Evolutionary conservation across 2,888 invertebrate genomes (phyloP).

Genomic region (Schizotus pectinicornis): DNA sequence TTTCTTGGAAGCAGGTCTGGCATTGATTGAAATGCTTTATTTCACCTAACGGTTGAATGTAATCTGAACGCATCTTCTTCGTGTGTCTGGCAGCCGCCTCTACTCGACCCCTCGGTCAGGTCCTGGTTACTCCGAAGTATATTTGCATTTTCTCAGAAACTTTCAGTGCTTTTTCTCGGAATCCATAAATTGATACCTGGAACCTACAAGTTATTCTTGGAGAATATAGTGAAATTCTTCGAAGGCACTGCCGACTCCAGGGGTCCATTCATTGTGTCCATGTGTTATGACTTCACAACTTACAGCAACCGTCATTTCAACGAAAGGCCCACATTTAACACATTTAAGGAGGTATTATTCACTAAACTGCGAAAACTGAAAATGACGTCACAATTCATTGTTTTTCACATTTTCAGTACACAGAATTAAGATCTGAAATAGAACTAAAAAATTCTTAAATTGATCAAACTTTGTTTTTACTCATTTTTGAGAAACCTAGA

Average conservation of each 20-base stretch:
- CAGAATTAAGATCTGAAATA: conserved; percentile 1
- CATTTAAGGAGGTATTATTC: too few relatives aligned
- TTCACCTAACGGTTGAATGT: conserved; percentile 32
- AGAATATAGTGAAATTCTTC: conserved; percentile 18
- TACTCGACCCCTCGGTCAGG: background rate
- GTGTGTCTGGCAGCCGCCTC: conserved; percentile 6
- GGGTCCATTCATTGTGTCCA: conserved; percentile 11
- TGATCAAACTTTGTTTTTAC: conserved; percentile 4
- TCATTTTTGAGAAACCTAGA: too few relatives aligned
- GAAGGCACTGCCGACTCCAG: conserved; percentile 16
- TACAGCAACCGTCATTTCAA: too few relatives aligned
- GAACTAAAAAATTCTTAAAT: conserved; percentile 1
- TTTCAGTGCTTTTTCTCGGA: conserved; percentile 30
- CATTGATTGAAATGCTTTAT: conserved; percentile 39
- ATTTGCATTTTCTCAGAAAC: conserved; percentile 38
- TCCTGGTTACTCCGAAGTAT: conserved; percentile 25
- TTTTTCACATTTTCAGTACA: background rate
- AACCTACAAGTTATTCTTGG: conserved; percentile 14
- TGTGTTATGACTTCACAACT: background rate
- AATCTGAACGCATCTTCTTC: conserved; percentile 20
- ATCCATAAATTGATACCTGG: conserved; percentile 25
- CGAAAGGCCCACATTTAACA: too few relatives aligned
- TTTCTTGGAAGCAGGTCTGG: conserved; percentile 37
- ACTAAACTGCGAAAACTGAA: too few relatives aligned
- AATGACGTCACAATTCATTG: background rate